Base-by-base conservation (phyloP, 37 sponge, comb jelly and placozoan species). In the Chondrosia reniformis region DNA sequence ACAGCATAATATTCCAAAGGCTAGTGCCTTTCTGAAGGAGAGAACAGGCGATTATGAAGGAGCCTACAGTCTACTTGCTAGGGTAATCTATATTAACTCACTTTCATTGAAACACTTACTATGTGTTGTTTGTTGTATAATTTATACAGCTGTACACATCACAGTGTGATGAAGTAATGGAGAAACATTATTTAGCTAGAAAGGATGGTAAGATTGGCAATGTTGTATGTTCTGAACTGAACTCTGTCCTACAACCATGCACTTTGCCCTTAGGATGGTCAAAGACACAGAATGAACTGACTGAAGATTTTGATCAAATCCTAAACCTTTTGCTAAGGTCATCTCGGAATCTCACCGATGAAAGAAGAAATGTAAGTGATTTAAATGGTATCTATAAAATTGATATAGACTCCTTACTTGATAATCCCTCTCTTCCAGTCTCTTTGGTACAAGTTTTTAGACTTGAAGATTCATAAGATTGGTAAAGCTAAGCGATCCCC, bases 1-100 rank as follows among this genome's bases (percentile, higher is more conserved):
- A 4, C 66, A 36, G 3, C 34, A 64, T 7, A 28, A 28, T 19
- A 32, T 34, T 32, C 25, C 2, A 34, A 19, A 36, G 63, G 91
- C 94, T 30, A 80, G 78, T 19, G 84, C 91, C 15, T 89, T 86
- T 54, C 78, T 93, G 25, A 45, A 88, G 84, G 94, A 93, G 55
- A 67, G 87, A 31, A 86, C 81, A 77, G 94, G 94, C 3, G 94
- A 89, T 66, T 55, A 81, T 21, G 66, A 83, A 55, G 94, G 84
- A 76, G 94, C 94, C 25, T 93, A 84, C 76, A 80, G 9, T 22
- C 52, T 15, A 49, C 52, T 49, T 49, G 52, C 52, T 19, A 49
- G 52, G 52, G 52, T 49, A 49, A 49, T 49, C 15, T 49, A 19
- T 49, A 19, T 49, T 19, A 15, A 19, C 15, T 49, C 15, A 49